Conservation (phyloP, 2,113 vertebrate species). For the Indri indri region DNA sequence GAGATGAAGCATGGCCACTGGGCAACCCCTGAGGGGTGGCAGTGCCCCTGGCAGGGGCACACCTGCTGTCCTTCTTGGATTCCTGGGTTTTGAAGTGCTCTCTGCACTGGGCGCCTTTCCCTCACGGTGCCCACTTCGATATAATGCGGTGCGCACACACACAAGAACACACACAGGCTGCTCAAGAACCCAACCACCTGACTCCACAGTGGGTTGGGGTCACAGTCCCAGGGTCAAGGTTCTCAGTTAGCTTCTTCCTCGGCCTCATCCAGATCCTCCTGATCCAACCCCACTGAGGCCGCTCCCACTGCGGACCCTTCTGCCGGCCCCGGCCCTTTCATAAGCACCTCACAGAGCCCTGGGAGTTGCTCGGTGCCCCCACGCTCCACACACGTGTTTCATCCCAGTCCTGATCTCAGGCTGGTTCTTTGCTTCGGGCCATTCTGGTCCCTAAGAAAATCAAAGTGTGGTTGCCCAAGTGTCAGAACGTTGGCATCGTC, state of each 20-base stretch:
- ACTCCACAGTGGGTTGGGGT: not conserved
- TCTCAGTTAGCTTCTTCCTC: not conserved
- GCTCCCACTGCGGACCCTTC: not conserved
- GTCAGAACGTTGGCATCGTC: not conserved
- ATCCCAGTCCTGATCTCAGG: not conserved
- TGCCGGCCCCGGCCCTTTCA: not conserved
- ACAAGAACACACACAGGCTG: fast-evolving
- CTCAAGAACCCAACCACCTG: not conserved
- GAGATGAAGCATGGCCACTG: fast-evolving
- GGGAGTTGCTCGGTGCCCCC: not conserved
- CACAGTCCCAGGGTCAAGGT: not conserved
- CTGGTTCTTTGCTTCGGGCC: not conserved
- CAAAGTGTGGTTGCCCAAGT: not conserved
- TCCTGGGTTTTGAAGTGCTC: not conserved
- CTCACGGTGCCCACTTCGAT: not conserved
- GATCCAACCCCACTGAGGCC: not conserved
- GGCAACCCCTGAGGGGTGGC: not conserved
- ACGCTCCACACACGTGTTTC: not conserved
- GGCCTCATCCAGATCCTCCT: not conserved
- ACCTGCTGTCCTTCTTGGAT: not conserved
- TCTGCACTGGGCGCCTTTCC: not conserved
- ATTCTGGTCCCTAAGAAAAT: not conserved
- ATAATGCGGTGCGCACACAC: fast-evolving
- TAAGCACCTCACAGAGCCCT: fast-evolving
- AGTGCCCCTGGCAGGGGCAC: not conserved